A percentile compares a stretch with the other conserved stretches of the same genome.
phyloP scores from a whole-genome alignment of 2,888 invertebrate genomes.

The Diogma glabrata region DNA sequence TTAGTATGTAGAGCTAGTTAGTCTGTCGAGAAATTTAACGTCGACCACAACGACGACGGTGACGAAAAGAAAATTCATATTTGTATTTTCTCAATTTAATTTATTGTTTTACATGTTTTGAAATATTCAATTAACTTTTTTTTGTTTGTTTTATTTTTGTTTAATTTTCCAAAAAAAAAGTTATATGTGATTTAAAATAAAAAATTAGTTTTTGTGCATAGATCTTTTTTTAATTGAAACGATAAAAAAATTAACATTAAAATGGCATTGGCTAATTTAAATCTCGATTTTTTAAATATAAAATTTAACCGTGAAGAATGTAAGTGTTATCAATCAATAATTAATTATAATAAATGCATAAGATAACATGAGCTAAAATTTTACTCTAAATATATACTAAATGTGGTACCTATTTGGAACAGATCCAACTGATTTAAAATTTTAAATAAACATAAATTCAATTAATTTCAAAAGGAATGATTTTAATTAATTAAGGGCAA shows the following conservation, averaged over 20 bases:
- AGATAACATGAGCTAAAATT: too few species aligned
- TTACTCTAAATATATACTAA: too few species aligned
- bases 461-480: too few species aligned
- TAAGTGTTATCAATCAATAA: too few species aligned
- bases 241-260: background rate
- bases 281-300: constrained; percentile 15
- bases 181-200: background rate
- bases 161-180: background rate
- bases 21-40: constrained; percentile 9
- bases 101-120: background rate
- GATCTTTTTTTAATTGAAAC: background rate
- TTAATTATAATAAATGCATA: too few species aligned
- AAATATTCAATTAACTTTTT: background rate
- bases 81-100: constrained; percentile 5
- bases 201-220: background rate
- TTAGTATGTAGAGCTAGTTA: constrained; percentile 11
- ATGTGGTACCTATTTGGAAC: too few species aligned
- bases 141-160: background rate
- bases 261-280: constrained; percentile 15
- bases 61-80: background rate
- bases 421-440: too few species aligned
- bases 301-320: constrained; percentile 18
- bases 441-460: too few species aligned
- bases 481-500: too few species aligned
- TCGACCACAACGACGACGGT: constrained; percentile 4